These are phyloP conservation scores for Numida meleagris DNA, from an alignment of 2,113 vertebrate genomes.

Conservation along the genomic window DNA sequence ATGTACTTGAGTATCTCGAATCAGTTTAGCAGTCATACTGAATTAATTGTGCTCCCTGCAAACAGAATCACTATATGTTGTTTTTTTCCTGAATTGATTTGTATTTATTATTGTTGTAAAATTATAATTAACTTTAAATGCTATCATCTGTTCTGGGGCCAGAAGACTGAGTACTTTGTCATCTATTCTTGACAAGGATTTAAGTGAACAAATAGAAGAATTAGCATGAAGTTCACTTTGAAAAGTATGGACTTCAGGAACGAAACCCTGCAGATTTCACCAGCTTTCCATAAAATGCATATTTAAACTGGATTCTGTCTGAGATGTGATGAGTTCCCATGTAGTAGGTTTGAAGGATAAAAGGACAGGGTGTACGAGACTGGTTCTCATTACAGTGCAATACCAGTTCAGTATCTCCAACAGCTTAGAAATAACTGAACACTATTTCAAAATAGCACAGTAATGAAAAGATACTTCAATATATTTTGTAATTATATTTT, in stretches of 20 bases:
- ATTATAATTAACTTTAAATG: background rate
- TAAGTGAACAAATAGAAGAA: background rate
- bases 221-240: background rate
- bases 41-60: background rate
- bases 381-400: background rate
- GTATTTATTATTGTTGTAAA: background rate
- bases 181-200: background rate
- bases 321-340: background rate
- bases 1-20: background rate
- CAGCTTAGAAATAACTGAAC: background rate
- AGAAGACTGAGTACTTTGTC: background rate
- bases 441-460: background rate
- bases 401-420: background rate
- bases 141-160: background rate
- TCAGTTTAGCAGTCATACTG: background rate
- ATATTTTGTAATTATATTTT: background rate
- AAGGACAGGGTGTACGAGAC: background rate
- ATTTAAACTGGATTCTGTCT: background rate
- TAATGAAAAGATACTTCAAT: background rate
- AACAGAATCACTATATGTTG: background rate
- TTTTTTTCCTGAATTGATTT: background rate
- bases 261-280: background rate
- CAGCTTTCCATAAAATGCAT: background rate
- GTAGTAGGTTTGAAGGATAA: background rate
- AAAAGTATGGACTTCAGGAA: background rate